phyloP scores from a whole-genome alignment of 1,140 invertebrate species.

The Calephelis nemesis region DNA sequence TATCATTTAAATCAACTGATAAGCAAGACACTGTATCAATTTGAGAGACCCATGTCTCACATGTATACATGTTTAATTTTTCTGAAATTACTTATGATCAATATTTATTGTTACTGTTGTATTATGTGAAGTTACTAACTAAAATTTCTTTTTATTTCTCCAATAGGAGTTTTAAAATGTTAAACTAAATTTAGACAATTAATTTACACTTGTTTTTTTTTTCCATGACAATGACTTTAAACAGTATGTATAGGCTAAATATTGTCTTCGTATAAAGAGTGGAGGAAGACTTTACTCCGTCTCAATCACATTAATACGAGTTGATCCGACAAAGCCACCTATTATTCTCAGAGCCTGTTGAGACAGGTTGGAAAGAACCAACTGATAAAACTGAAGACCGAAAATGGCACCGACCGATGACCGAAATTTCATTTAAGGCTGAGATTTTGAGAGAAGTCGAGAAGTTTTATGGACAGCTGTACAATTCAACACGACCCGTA shows the following conservation, averaged over 20 bases:
- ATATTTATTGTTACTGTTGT: neutral
- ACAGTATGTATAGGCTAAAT: neutral
- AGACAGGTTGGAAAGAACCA: no score
- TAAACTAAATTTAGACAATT: neutral
- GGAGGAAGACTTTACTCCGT: neutral
- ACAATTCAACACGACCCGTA: no score
- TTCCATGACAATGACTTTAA: neutral
- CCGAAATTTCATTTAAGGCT: no score
- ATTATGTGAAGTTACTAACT: neutral
- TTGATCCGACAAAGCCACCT: neutral
- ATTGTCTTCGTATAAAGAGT: neutral
- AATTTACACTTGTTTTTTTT: neutral
- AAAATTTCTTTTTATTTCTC: neutral
- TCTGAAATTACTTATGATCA: neutral
- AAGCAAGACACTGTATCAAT: neutral
- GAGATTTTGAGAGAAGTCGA: no score
- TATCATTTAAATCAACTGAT: neutral
- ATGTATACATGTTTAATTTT: neutral
- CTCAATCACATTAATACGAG: conserved; percentile 5
- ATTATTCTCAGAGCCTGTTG: conserved; percentile 11
- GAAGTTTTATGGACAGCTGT: no score
- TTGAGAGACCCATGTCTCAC: neutral
- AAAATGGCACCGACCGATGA: no score
- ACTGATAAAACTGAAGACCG: no score
- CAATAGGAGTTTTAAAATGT: neutral